A percentile compares a stretch with the other conserved stretches of the same genome.
Conservation (phyloP, 2,113 vertebrate species). For the Burhinus bistriatus region DNA sequence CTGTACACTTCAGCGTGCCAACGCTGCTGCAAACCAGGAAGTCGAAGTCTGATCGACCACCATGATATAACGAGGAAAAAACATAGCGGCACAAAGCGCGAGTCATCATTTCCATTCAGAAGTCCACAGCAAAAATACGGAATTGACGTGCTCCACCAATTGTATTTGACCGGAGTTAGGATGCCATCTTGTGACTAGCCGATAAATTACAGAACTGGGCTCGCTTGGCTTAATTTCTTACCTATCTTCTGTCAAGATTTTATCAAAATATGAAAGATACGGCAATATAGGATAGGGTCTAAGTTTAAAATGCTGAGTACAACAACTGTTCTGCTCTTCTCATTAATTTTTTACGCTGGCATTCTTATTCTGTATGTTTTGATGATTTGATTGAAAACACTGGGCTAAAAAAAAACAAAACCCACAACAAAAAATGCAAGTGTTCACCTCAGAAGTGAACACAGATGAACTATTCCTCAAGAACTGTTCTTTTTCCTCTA, state of each 20-base stretch:
- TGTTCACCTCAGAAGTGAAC: rapidly evolving
- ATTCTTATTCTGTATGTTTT: not conserved
- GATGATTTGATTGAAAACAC: not conserved
- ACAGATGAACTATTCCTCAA: not conserved
- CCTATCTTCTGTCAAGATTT: not conserved
- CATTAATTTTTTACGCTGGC: not conserved
- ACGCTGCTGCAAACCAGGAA: not conserved
- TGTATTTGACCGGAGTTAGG: not conserved
- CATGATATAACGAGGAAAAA: rapidly evolving
- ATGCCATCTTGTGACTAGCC: constrained; percentile 37
- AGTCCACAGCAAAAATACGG: rapidly evolving
- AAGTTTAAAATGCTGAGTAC: not conserved
- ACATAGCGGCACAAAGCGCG: not conserved
- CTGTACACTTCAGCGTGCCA: not conserved
- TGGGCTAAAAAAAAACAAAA: not conserved
- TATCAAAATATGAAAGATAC: not conserved
- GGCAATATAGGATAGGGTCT: rapidly evolving
- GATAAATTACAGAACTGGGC: not conserved
- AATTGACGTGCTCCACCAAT: rapidly evolving
- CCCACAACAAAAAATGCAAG: not conserved
- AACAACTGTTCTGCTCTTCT: not conserved
- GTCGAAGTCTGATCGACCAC: not conserved
- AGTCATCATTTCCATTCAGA: not conserved
- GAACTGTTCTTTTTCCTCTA: not conserved
- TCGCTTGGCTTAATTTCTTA: rapidly evolving